Conservation (phyloP, 2,888 invertebrate genomes). For the Eristalinus aeneus region DNA sequence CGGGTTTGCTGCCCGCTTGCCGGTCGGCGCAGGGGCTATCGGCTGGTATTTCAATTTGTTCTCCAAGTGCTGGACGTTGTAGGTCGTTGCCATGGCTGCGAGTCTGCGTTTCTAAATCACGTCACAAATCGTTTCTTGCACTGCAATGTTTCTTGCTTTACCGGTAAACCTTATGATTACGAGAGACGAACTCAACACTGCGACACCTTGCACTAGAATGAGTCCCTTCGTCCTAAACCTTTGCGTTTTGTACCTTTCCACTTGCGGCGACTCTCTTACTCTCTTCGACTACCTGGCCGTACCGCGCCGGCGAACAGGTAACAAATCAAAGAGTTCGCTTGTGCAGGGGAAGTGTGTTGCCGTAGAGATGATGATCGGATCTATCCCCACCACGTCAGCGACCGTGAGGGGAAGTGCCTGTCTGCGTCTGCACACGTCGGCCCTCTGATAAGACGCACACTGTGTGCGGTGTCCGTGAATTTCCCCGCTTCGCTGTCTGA, state of each 20-base stretch:
- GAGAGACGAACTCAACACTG: conserved; percentile 77
- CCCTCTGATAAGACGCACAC: conserved; percentile 48
- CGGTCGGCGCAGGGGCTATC: conserved; percentile 83
- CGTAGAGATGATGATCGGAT: conserved; percentile 34
- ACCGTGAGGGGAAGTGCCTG: conserved; percentile 36
- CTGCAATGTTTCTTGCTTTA: conserved; percentile 36
- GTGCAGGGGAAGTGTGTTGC: conserved; percentile 57
- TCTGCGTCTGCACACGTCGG: conserved; percentile 18
- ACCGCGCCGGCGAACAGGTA: conserved; percentile 45
- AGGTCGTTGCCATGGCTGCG: conserved; percentile 55
- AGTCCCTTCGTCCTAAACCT: conserved; percentile 82
- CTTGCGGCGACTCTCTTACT: conserved; percentile 58
- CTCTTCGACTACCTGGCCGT: conserved; percentile 48
- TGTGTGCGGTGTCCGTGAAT: conserved; percentile 21
- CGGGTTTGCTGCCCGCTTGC: conserved; percentile 44
- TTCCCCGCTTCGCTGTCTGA: conserved; percentile 56
- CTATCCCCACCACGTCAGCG: conserved; percentile 37
- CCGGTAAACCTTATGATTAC: conserved; percentile 43
- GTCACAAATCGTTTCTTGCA: conserved; percentile 51
- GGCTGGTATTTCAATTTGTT: conserved; percentile 73
- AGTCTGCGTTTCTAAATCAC: conserved; percentile 44
- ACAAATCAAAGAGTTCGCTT: conserved; percentile 61
- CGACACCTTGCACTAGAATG: conserved; percentile 83
- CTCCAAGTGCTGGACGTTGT: conserved; percentile 72
- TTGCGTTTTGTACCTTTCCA: conserved; percentile 80